A percentile compares a stretch with the other conserved stretches of the same genome.
phyloP scores from a whole-genome alignment of 2,113 vertebrate species.

The Pteruthius melanotis region DNA sequence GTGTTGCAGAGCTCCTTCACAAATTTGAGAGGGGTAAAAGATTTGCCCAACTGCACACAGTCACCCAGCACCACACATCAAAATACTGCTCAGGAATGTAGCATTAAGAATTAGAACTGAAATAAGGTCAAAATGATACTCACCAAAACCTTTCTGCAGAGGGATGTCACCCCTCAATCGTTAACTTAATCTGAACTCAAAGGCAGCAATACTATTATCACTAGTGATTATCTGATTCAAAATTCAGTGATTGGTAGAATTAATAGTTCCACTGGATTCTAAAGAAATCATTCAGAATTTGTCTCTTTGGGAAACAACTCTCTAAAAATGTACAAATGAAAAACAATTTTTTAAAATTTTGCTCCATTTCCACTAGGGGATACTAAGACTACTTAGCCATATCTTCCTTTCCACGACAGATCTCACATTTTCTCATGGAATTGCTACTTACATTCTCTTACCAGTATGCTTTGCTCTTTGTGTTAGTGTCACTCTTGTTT shows the following conservation, averaged over 20 bases:
- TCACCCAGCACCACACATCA: neutral
- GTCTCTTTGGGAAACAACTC: neutral
- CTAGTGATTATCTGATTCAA: neutral
- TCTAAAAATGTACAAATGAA: neutral
- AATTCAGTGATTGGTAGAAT: neutral
- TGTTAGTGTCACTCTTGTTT: neutral
- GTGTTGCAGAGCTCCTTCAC: neutral
- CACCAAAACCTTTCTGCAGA: neutral
- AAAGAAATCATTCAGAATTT: neutral
- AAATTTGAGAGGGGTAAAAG: neutral
- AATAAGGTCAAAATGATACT: neutral
- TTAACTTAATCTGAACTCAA: neutral
- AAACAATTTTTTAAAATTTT: neutral
- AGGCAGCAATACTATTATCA: neutral
- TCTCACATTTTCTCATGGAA: neutral
- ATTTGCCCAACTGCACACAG: neutral
- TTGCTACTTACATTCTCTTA: neutral
- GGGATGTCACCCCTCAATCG: neutral
- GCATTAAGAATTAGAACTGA: neutral
- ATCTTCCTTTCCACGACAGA: neutral
- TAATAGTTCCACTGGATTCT: neutral
- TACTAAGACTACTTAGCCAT: neutral
- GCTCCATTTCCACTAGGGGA: neutral
- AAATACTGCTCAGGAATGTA: neutral
- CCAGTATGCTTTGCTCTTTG: neutral